Conservation (phyloP, 2,888 invertebrate genomes). For the Neoaliturus tenellus region DNA sequence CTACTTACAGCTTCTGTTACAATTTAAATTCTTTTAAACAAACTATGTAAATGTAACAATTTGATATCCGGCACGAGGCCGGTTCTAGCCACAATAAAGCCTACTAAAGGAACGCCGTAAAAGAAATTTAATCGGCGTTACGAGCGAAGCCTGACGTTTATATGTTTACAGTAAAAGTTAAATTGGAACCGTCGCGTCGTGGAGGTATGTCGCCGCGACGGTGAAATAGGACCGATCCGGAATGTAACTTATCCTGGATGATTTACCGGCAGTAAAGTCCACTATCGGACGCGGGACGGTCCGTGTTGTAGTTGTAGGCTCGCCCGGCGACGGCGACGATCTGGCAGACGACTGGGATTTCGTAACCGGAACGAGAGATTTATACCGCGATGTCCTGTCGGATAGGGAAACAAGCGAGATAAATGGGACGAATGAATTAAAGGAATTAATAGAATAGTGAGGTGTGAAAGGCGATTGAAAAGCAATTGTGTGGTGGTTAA, state of each 20-base stretch:
- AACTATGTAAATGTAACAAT: no score
- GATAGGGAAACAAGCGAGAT: no score
- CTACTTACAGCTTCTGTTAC: no score
- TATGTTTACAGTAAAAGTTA: conserved; percentile 32
- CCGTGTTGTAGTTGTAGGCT: not conserved
- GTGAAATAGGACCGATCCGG: not conserved
- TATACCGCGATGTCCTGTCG: not conserved
- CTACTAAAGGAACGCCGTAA: not conserved
- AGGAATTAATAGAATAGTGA: no score
- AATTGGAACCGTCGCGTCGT: not conserved
- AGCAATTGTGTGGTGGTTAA: no score
- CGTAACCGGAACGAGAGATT: not conserved
- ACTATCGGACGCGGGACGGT: not conserved
- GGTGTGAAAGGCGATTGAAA: no score
- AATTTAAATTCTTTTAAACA: no score
- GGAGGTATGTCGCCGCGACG: not conserved
- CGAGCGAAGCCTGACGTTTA: not conserved
- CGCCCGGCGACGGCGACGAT: not conserved
- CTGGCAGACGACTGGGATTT: not conserved
- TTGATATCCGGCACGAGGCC: no score
- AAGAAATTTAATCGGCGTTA: conserved; percentile 2
- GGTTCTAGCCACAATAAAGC: no score
- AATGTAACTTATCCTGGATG: not conserved
- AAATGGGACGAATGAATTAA: not conserved
- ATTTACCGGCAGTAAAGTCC: not conserved